Evolutionary conservation across 2,797 vertebrate genomes (phyloP), one percentile per base, ranked within the genome.

Genomic region (Microctenopoma steveboyesi): DNA sequence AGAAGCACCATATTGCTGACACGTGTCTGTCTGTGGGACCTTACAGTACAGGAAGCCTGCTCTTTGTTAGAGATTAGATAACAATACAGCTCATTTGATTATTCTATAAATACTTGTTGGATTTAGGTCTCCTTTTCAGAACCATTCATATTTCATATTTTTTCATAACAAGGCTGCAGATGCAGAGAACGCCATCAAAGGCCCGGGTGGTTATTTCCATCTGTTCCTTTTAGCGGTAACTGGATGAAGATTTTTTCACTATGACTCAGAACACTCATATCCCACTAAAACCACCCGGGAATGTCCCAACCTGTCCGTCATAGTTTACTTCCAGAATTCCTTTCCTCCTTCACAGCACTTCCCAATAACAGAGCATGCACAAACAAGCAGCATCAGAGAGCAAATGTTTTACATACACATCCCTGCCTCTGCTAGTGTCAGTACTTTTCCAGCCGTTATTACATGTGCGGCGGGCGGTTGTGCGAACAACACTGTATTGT

Each of bases 401-500:
- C 40, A 39, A 63, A 69, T 57, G 40, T 75, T 64, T 56, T 8
- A 2, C 35, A 47, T 59, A 33, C 45, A 35, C 66, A 73, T 51
- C 40, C 48, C 25, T 46, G 53, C 56, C 46, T 53, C 10, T 0
- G 27, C 2, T 1, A 45, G 4, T 25, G 63, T 72, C 68, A 45
- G 92, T 90, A 89, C 46, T 93, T 91, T 90, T 92, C 91, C 89
- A 88, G 54, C 46, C 7, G 13, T 47, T 52, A 69, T 85, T 73
- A 69, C 85, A 73, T 63, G 73, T 51, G 61, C 39, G 14, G 61
- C 63, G 11, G 39, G 10, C 1, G 28, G 28, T 30, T 18, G 51
- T 42, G 65, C 54, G 73, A 82, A 87, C 84, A 86, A 81, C 70
- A 46, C 61, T 13, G 74, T 59, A 78, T 87, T 88, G 88, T 90